Base-by-base conservation (phyloP, 2,888 invertebrate genomes). In the Hypselothyrea guttata region DNA sequence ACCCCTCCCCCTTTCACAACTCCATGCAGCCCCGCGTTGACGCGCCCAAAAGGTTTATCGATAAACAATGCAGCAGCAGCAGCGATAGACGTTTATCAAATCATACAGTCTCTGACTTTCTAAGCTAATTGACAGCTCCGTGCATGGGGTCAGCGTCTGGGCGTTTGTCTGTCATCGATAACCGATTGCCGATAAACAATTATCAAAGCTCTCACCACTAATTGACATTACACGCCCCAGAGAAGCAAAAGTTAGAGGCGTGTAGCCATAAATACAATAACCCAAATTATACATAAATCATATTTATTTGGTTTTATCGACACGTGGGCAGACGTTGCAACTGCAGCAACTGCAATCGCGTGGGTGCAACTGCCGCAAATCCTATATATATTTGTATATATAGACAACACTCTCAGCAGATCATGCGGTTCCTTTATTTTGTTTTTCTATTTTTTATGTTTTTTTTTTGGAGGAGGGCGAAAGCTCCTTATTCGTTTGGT, bases 291-390 rank as follows among this genome's bases (percentile, higher is more conserved):
- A 71, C 59, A 71, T 66, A 70, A 82, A 77, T 74, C 77, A 61
- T 73, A 76, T 79, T 76, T 76, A 76, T 73, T 56, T 61, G 52
- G 38, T 51, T 37, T 61, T 59, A 75, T 75, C 68, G 46, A 34
- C 16, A n/a, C 30, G 22, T 22, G 1, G 28, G 11, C 11, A 15
- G 30, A 5, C 47, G 45, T 27, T 22, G 58, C 49, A 58, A 56
- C 60, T 55, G 68, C 54, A 18, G 66, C 30, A 8, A 15, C 45
- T 33, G 30, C 42, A 46, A 38, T 48, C 34, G 68, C 69, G 61
- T 75, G 63, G 62, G 63, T 57, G 45, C 45, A 33, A 12, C 34
- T 13, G 34, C 28, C 28, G 1, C 18, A 28, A 30, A 27, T 16
- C 27, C 40, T 27, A 9, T 49, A n/a, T n/a, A n/a, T n/a, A n/a